A percentile compares a stretch with the other conserved stretches of the same genome.
phyloP scores from a whole-genome alignment of 2,888 invertebrate species.

The Ceraclea dissimilis region DNA sequence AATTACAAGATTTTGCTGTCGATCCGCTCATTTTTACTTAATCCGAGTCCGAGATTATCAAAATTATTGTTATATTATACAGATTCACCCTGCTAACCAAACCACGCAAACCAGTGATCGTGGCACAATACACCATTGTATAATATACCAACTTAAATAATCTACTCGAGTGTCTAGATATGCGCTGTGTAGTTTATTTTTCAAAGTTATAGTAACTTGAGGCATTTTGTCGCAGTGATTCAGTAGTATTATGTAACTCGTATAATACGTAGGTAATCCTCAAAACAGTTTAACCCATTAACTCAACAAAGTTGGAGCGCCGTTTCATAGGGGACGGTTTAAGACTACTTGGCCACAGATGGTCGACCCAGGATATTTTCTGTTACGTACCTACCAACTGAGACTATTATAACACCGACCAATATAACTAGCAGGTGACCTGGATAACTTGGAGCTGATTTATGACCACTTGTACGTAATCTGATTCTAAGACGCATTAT shows the following conservation, averaged over 20 bases:
- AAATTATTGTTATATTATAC: too few relatives aligned
- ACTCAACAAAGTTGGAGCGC: not conserved
- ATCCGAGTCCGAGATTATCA: too few relatives aligned
- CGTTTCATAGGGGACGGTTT: not conserved
- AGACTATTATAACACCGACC: not conserved
- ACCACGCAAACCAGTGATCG: too few relatives aligned
- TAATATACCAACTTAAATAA: too few relatives aligned
- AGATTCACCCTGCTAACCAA: too few relatives aligned
- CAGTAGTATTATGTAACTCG: not conserved
- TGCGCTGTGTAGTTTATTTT: not conserved
- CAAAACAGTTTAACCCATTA: not conserved
- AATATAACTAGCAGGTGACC: not conserved
- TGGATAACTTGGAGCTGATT: not conserved
- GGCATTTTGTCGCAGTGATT: not conserved
- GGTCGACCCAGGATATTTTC: not conserved
- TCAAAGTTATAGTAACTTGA: not conserved
- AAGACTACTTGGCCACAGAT: not conserved
- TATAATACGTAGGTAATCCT: not conserved
- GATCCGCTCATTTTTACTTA: too few relatives aligned
- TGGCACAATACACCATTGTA: too few relatives aligned
- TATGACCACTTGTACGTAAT: not conserved
- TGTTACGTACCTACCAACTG: too few relatives aligned
- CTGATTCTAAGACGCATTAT: not conserved
- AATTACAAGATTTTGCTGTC: too few relatives aligned
- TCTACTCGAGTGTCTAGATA: too few relatives aligned